Percentiles rank a stretch among this genome's conserved stretches.
Evolutionary conservation across 2,113 vertebrate genomes (phyloP).

Genomic region (Pagrus major): DNA sequence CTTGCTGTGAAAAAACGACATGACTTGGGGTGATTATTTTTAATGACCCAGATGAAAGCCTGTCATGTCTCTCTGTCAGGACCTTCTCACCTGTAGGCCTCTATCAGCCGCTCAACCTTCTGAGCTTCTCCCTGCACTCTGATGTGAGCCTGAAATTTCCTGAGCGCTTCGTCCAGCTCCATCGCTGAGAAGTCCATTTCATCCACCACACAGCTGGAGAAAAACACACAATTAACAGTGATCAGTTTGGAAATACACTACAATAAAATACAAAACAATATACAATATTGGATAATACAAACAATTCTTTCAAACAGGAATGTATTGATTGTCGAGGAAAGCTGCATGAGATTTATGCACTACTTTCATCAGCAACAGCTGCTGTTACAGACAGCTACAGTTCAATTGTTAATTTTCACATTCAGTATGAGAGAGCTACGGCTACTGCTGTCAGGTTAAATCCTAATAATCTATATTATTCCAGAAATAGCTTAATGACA

Average conservation of each 20-base stretch:
- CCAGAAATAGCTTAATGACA: neutral
- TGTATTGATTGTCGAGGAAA: neutral
- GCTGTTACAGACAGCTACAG: neutral
- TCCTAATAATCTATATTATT: neutral
- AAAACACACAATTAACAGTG: slow-evolving; percentile 5
- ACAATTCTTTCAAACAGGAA: neutral
- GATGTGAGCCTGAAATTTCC: slow-evolving; percentile 98
- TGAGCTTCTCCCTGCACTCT: slow-evolving; percentile 97
- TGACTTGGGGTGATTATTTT: neutral
- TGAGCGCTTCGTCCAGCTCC: slow-evolving; percentile 96
- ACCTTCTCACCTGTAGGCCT: slow-evolving; percentile 91
- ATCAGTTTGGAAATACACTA: neutral
- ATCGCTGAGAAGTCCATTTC: slow-evolving; percentile 97
- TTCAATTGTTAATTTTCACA: neutral
- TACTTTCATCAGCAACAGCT: too few species aligned
- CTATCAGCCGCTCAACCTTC: slow-evolving; percentile 96
- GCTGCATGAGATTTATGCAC: neutral
- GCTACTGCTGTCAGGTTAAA: neutral
- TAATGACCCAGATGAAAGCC: neutral
- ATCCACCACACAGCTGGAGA: slow-evolving; percentile 93
- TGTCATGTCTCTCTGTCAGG: fast-evolving
- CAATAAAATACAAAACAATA: neutral
- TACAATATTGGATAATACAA: neutral
- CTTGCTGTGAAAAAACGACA: neutral
- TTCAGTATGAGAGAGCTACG: neutral